phyloP scores from a whole-genome alignment of 92 coral and sea anemone species.

The Bergia puertoricense region DNA sequence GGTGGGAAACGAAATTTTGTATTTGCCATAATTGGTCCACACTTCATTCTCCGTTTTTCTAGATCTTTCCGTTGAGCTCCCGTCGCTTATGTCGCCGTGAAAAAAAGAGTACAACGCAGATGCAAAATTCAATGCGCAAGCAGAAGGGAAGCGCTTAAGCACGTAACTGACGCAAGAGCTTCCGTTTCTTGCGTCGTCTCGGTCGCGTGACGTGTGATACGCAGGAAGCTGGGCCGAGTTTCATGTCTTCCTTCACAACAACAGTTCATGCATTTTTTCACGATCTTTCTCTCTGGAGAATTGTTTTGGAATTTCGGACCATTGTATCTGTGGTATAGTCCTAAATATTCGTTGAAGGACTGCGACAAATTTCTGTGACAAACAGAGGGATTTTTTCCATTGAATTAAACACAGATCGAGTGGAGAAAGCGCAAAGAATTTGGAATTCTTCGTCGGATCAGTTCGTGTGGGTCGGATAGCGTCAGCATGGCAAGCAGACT shows the following conservation, averaged over 20 bases:
- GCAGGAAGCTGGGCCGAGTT: slow-evolving; percentile 27
- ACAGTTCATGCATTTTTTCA: background rate
- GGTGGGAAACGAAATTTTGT: too few species aligned
- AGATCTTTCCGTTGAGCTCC: too few species aligned
- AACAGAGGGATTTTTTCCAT: background rate
- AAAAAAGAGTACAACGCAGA: too few species aligned
- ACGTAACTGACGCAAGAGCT: too few species aligned
- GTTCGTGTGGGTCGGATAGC: too few species aligned
- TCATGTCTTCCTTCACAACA: background rate
- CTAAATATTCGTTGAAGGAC: background rate
- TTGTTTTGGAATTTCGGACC: background rate
- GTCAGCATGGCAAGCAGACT: slow-evolving; percentile 56
- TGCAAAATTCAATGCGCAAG: too few species aligned
- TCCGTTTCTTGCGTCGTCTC: too few species aligned
- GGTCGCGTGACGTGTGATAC: background rate
- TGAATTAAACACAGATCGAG: background rate
- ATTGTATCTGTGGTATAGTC: background rate
- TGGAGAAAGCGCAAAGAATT: background rate
- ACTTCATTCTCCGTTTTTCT: too few species aligned
- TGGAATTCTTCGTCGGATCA: background rate
- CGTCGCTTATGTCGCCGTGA: too few species aligned
- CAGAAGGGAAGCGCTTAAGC: too few species aligned
- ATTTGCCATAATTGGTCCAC: too few species aligned
- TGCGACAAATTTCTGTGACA: background rate
- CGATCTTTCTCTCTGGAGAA: background rate